Conservation (phyloP, 1,140 invertebrate species). For the Drosophila bifasciata region DNA sequence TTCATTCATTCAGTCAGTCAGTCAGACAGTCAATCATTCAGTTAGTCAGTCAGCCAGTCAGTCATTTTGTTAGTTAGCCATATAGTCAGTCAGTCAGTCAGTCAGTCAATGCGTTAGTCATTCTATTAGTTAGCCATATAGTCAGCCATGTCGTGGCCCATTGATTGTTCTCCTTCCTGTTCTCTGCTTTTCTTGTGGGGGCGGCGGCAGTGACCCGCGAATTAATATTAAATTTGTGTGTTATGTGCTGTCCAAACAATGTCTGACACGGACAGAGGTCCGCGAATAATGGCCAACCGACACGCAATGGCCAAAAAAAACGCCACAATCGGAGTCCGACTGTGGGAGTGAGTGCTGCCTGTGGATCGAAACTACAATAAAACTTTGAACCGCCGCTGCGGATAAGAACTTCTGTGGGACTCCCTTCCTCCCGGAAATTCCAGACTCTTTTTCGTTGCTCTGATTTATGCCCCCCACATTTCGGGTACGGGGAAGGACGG, state of each 20-base stretch:
- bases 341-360: slow-evolving; percentile 13
- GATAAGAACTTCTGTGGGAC: background rate
- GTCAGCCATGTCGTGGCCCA: slow-evolving; percentile 13
- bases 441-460: slow-evolving; percentile 7
- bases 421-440: slow-evolving; percentile 3
- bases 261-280: slow-evolving; percentile 28
- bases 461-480: slow-evolving; percentile 59
- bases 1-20: slow-evolving; percentile 31
- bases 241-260: slow-evolving; percentile 54
- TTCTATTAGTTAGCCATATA: slow-evolving; percentile 43
- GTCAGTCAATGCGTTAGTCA: slow-evolving; percentile 40
- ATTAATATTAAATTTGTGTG: slow-evolving; percentile 72
- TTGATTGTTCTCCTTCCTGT: slow-evolving; percentile 36
- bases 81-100: slow-evolving; percentile 29
- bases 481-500: background rate
- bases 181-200: slow-evolving; percentile 29
- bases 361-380: slow-evolving; percentile 18
- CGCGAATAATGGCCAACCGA: slow-evolving; percentile 60
- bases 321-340: background rate
- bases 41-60: too few relatives aligned
- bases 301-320: slow-evolving; percentile 63
- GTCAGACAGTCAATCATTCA: slow-evolving; percentile 24
- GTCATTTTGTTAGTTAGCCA: slow-evolving; percentile 48
- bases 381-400: too few relatives aligned
- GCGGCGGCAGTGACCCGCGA: slow-evolving; percentile 45